A percentile compares a stretch with the other conserved stretches of the same genome.
Conservation (phyloP, 2,888 invertebrate species). For the Ophion obscuratus region DNA sequence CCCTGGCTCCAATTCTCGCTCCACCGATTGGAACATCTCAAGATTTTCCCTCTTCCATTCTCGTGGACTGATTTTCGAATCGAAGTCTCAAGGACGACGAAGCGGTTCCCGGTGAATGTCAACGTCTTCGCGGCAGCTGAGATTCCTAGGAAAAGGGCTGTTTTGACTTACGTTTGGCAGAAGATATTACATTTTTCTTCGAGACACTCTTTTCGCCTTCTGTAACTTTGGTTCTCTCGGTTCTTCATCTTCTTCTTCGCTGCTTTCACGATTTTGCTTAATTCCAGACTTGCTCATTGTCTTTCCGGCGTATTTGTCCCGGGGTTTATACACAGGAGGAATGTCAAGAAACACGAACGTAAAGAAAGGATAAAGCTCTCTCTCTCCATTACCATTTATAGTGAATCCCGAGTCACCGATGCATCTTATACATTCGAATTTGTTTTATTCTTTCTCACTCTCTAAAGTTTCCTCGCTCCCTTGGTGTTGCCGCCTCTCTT, state of each 20-base stretch:
- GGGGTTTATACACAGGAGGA: constrained; percentile 48
- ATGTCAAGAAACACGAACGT: constrained; percentile 52
- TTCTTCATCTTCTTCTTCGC: constrained; percentile 43
- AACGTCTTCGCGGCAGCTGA: constrained; percentile 1
- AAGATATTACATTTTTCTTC: constrained; percentile 80
- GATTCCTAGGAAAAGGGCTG: constrained; percentile 57
- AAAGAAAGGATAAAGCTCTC: constrained; percentile 70
- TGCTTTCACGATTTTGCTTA: constrained; percentile 39
- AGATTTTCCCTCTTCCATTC: neutral
- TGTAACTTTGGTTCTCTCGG: constrained; percentile 45
- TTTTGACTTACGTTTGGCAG: constrained; percentile 78
- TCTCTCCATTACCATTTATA: constrained; percentile 83
- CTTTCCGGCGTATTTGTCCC: constrained; percentile 50
- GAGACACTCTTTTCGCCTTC: constrained; percentile 58
- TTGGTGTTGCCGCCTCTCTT: constrained; percentile 8
- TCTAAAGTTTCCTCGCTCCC: neutral
- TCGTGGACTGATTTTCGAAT: constrained; percentile 33
- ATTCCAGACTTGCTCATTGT: constrained; percentile 59
- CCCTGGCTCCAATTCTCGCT: neutral
- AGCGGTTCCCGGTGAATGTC: constrained; percentile 14
- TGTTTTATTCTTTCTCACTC: constrained; percentile 1
- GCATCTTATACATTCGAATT: constrained; percentile 64
- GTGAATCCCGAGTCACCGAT: constrained; percentile 81
- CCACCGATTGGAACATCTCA: neutral
- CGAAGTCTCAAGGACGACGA: constrained; percentile 32